Conservation (phyloP, 2,888 invertebrate genomes). For the Drosophila anceps region DNA sequence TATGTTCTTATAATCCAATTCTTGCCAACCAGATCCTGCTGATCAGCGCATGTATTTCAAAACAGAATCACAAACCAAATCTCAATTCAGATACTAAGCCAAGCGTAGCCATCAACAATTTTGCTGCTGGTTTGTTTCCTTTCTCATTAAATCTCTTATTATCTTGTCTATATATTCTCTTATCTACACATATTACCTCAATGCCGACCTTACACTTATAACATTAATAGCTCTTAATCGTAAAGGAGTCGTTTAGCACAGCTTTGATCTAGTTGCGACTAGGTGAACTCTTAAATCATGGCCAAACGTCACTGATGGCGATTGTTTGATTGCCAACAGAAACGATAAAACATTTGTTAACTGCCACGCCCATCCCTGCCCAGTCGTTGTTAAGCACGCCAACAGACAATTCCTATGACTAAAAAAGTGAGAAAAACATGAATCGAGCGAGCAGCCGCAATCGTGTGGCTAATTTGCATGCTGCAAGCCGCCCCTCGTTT, state of each 20-base stretch:
- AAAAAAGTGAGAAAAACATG: not conserved
- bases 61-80: not conserved
- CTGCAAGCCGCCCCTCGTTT: not conserved
- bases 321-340: slow-evolving; percentile 3
- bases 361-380: slow-evolving; percentile 1
- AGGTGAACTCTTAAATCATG: not conserved
- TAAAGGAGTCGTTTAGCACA: not conserved
- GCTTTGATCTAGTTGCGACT: not conserved
- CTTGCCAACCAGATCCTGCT: not conserved
- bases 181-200: not conserved
- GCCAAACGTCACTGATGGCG: not conserved
- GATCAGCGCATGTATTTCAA: not conserved
- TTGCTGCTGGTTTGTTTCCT: not conserved
- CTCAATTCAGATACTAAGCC: not conserved
- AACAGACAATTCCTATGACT: not conserved
- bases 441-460: not conserved
- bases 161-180: too few species aligned
- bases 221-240: not conserved
- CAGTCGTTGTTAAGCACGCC: not conserved
- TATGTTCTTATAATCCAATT: not conserved
- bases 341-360: not conserved
- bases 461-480: slow-evolving; percentile 8
- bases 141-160: not conserved
- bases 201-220: not conserved
- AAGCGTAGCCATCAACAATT: not conserved